These are phyloP conservation scores for Varecia variegata DNA, from an alignment of 2,797 vertebrate species.

Conservation along the genomic window DNA sequence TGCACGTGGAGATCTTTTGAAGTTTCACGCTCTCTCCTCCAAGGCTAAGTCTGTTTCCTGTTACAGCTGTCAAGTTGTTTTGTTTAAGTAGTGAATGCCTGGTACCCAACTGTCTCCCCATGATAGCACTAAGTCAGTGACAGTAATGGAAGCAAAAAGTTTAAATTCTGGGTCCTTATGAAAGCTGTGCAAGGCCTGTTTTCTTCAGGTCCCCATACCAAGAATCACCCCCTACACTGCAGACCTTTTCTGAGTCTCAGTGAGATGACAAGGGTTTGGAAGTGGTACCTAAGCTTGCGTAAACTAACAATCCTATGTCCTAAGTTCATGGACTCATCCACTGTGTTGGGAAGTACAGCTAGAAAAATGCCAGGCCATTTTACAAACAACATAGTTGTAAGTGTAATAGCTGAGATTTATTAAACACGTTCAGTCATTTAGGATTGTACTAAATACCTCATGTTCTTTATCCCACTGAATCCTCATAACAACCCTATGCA, in stretches of 20 bases:
- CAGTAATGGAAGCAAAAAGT: slow-evolving; percentile 20
- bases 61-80: slow-evolving; percentile 51
- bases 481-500: neutral
- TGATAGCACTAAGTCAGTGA: neutral
- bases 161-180: slow-evolving; percentile 2
- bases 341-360: neutral
- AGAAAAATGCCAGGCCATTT: neutral
- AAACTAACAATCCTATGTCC: neutral
- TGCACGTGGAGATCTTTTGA: slow-evolving; percentile 55
- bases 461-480: neutral
- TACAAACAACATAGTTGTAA: neutral
- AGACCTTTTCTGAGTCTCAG: slow-evolving; percentile 17
- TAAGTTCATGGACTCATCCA: neutral
- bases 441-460: neutral
- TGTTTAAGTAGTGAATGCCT: slow-evolving; percentile 50
- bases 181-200: neutral
- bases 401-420: neutral
- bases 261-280: slow-evolving; percentile 9
- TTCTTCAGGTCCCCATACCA: neutral
- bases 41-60: slow-evolving; percentile 59
- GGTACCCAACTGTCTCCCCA: slow-evolving; percentile 9
- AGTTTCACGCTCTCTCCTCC: slow-evolving; percentile 37
- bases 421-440: neutral
- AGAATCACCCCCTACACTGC: neutral
- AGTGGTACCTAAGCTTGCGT: neutral